phyloP scores from a whole-genome alignment of 2,888 invertebrate species.

The Ophonus ardosiacus region DNA sequence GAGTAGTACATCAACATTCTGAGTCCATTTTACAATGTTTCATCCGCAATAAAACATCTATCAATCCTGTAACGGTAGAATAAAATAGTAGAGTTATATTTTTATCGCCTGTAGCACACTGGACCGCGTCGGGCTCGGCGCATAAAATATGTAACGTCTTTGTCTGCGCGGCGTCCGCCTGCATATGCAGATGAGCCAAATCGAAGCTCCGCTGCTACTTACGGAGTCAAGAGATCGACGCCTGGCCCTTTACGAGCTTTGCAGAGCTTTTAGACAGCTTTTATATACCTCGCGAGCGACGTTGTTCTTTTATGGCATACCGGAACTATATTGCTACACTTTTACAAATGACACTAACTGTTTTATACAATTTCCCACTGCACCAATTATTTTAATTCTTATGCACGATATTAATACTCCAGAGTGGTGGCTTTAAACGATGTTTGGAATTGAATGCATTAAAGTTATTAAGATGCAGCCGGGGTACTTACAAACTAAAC shows the following conservation, averaged over 20 bases:
- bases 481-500: background rate
- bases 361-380: constrained; percentile 48
- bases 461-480: constrained; percentile 7
- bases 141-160: constrained; percentile 59
- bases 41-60: constrained; percentile 41
- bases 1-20: constrained; percentile 8
- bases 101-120: constrained; percentile 41
- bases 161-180: constrained; percentile 36
- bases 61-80: constrained; percentile 33
- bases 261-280: constrained; percentile 65
- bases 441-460: constrained; percentile 1
- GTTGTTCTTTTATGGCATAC: constrained; percentile 49
- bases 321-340: constrained; percentile 44
- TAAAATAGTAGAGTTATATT: constrained; percentile 58
- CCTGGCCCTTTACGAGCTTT: constrained; percentile 62
- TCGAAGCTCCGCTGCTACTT: constrained; percentile 46
- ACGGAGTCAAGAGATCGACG: constrained; percentile 54
- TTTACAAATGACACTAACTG: constrained; percentile 51
- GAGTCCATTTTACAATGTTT: constrained; percentile 44
- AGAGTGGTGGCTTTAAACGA: constrained; percentile 14
- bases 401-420: constrained; percentile 24
- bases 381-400: constrained; percentile 47
- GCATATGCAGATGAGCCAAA: constrained; percentile 56
- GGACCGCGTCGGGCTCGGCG: constrained; percentile 10
- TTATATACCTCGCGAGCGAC: constrained; percentile 59